Percentiles rank a stretch among this genome's conserved stretches.
These are phyloP conservation scores for Cladorhizidae sp. DNA, from an alignment of 37 sponge, comb jelly and placozoan genomes.

Conservation along the genomic window DNA sequence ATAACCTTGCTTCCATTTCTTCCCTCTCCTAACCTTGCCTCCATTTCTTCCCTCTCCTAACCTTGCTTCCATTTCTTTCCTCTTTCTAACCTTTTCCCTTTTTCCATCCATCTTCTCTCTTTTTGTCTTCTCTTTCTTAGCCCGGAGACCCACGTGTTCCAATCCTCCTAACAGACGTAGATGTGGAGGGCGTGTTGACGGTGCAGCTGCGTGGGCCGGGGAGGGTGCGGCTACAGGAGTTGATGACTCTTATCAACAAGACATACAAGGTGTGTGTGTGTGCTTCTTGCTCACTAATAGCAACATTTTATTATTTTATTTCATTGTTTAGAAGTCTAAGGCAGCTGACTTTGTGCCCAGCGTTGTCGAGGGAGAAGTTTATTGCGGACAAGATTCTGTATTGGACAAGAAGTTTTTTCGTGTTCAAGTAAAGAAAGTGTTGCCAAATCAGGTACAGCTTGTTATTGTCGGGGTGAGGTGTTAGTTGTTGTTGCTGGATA, in stretches of 20 bases:
- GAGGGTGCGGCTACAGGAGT: slow-evolving; percentile 33
- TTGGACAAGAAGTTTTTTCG: slow-evolving; percentile 49
- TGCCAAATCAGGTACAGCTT: slow-evolving; percentile 10
- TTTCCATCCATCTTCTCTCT: background rate
- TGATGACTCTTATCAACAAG: slow-evolving; percentile 54
- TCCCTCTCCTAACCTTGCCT: no score
- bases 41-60: no score
- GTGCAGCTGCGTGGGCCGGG: slow-evolving; percentile 67
- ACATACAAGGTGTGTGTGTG: no score
- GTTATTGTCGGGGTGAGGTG: no score
- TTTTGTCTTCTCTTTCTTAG: background rate
- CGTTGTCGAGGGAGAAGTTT: slow-evolving; percentile 2
- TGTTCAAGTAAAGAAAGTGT: slow-evolving; percentile 9
- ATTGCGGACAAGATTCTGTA: slow-evolving; percentile 31
- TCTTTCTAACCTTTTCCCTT: no score
- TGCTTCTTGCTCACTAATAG: no score
- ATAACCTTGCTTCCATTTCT: background rate
- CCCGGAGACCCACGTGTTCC: slow-evolving; percentile 29
- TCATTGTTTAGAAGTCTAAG: background rate
- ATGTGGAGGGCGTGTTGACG: slow-evolving; percentile 50
- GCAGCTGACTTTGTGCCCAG: slow-evolving; percentile 32
- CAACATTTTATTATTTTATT: background rate
- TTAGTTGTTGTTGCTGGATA: no score
- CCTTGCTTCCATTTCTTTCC: no score
- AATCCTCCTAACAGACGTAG: slow-evolving; percentile 55